phyloP scores from a whole-genome alignment of 2,888 invertebrate genomes.

The Nasonia oneida region DNA sequence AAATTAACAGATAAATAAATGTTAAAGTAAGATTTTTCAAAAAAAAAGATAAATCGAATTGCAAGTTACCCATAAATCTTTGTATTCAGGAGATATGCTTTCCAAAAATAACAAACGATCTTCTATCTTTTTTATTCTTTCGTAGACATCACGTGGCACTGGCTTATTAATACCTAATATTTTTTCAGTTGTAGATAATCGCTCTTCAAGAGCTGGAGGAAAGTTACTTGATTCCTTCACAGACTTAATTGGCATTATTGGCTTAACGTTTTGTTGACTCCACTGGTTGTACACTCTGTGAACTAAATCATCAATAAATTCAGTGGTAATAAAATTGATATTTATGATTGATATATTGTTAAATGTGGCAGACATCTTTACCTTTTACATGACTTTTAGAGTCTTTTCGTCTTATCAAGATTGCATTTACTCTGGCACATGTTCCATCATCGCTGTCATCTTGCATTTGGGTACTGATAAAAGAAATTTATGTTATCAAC shows the following conservation, averaged over 20 bases:
- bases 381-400: constrained; percentile 91
- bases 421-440: constrained; percentile 87
- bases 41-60: neutral
- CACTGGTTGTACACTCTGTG: constrained; percentile 86
- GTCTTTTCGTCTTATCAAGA: constrained; percentile 85
- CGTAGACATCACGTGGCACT: constrained; percentile 84
- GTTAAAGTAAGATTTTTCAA: neutral
- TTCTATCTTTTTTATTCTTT: constrained; percentile 87
- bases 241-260: constrained; percentile 53
- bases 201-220: constrained; percentile 83
- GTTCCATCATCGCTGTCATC: constrained; percentile 76
- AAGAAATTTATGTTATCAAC: constrained; percentile 7
- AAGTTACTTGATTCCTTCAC: constrained; percentile 67
- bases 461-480: constrained; percentile 21
- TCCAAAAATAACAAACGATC: constrained; percentile 87
- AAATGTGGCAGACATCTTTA: constrained; percentile 72
- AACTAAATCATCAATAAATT: constrained; percentile 80
- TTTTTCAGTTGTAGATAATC: constrained; percentile 84
- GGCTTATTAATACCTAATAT: constrained; percentile 82
- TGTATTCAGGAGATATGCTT: constrained; percentile 90
- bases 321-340: constrained; percentile 25
- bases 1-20: constrained; percentile 14
- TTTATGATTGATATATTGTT: constrained; percentile 31
- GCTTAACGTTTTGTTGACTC: constrained; percentile 83
- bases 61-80: constrained; percentile 83